A percentile compares a stretch with the other conserved stretches of the same genome.
Evolutionary conservation across 2,113 vertebrate species (phyloP).

Genomic region (Dascyllus trimaculatus): DNA sequence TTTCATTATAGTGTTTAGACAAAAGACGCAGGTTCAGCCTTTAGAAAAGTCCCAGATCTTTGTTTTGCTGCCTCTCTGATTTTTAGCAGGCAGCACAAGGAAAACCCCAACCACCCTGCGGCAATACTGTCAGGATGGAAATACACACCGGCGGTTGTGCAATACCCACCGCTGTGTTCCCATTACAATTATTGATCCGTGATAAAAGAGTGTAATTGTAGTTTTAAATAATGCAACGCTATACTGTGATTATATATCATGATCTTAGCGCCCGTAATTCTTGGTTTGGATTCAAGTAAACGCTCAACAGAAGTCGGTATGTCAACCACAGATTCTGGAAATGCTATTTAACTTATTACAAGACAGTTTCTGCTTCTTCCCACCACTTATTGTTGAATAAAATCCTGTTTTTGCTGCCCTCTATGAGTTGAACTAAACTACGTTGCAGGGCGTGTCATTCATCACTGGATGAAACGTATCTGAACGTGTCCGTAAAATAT

Average conservation of each 20-base stretch:
- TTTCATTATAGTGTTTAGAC: not conserved
- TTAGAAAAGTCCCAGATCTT: not conserved
- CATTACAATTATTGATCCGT: conserved; percentile 14
- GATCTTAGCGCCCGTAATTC: not conserved
- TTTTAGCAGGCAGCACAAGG: not conserved
- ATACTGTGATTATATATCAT: not conserved
- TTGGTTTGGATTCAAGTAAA: not conserved
- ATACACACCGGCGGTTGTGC: not conserved
- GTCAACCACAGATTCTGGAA: not conserved
- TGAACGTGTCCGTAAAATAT: too few species aligned
- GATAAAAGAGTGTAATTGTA: not conserved
- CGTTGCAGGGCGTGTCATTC: not conserved
- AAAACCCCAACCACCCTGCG: not conserved
- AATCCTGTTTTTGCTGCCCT: not conserved
- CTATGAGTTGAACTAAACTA: too few species aligned
- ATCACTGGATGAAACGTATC: not conserved
- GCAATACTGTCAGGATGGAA: not conserved
- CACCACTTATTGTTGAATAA: too few species aligned
- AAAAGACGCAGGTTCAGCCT: not conserved
- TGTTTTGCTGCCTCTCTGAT: not conserved
- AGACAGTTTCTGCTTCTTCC: not conserved
- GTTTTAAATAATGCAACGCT: not conserved
- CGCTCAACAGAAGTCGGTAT: not conserved
- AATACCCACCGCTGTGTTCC: not conserved
- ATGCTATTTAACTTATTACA: not conserved